phyloP scores from a whole-genome alignment of 2,888 invertebrate genomes.

The Lycaena phlaeas region DNA sequence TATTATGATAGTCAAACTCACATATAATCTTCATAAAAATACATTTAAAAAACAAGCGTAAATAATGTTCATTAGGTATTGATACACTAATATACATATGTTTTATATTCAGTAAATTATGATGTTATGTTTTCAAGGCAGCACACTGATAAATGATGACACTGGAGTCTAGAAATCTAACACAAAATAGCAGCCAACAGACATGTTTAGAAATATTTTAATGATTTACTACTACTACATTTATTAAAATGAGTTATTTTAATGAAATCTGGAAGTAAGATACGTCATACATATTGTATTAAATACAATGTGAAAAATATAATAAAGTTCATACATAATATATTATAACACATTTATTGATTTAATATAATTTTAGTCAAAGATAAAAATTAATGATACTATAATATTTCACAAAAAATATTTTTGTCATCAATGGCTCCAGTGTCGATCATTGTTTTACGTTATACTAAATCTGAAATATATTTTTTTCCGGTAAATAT shows the following conservation, averaged over 20 bases:
- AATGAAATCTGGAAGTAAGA: too few relatives aligned
- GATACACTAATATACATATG: background rate
- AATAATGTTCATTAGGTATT: slow-evolving; percentile 6
- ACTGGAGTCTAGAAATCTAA: background rate
- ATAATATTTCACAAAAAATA: background rate
- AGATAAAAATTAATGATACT: too few relatives aligned
- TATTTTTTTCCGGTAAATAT: slow-evolving; percentile 17
- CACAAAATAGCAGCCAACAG: too few relatives aligned
- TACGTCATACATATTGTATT: too few relatives aligned
- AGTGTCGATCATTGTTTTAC: too few relatives aligned
- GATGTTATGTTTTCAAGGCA: background rate
- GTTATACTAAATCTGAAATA: slow-evolving; percentile 12
- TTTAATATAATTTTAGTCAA: too few relatives aligned
- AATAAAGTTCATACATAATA: too few relatives aligned
- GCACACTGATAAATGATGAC: background rate
- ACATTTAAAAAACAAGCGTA: slow-evolving; percentile 7
- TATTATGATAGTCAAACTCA: too few relatives aligned
- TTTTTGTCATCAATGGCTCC: background rate
- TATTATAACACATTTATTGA: background rate
- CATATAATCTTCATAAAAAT: slow-evolving; percentile 26
- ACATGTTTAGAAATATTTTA: too few relatives aligned
- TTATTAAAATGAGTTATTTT: too few relatives aligned
- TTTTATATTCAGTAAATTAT: background rate
- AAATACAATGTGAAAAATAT: too few relatives aligned
- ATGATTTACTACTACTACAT: too few relatives aligned